phyloP scores from a whole-genome alignment of 2,797 vertebrate genomes.

The Alca torda region DNA sequence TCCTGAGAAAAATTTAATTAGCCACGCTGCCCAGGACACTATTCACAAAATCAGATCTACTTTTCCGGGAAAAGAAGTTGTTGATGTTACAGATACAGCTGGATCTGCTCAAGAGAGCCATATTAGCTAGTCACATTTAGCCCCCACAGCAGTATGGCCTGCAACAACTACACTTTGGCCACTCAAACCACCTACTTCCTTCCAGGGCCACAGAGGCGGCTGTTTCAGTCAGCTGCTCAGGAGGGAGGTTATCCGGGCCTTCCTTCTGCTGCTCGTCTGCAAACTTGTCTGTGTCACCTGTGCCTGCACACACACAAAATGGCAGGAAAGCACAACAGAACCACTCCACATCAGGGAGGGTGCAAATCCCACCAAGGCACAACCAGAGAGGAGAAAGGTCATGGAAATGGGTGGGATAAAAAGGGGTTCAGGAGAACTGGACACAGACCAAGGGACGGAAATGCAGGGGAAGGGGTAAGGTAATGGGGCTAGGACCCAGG shows the following conservation, averaged over 20 bases:
- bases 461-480: neutral
- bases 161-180: fast-evolving
- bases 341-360: fast-evolving
- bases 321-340: fast-evolving
- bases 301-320: neutral
- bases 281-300: neutral
- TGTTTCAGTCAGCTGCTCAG: neutral
- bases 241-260: neutral
- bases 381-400: neutral
- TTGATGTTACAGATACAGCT: neutral
- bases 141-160: fast-evolving
- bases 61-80: neutral
- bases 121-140: fast-evolving
- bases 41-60: neutral
- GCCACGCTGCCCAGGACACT: neutral
- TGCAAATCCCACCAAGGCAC: neutral
- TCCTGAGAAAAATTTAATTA: neutral
- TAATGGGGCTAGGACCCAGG: fast-evolving
- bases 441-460: neutral
- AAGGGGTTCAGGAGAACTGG: neutral
- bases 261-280: neutral
- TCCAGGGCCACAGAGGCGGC: neutral
- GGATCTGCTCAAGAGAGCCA: neutral
- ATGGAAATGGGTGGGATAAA: neutral
- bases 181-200: neutral